Conservation (phyloP, 92 coral and sea anemone species). For the Epizoanthus rinbou region DNA sequence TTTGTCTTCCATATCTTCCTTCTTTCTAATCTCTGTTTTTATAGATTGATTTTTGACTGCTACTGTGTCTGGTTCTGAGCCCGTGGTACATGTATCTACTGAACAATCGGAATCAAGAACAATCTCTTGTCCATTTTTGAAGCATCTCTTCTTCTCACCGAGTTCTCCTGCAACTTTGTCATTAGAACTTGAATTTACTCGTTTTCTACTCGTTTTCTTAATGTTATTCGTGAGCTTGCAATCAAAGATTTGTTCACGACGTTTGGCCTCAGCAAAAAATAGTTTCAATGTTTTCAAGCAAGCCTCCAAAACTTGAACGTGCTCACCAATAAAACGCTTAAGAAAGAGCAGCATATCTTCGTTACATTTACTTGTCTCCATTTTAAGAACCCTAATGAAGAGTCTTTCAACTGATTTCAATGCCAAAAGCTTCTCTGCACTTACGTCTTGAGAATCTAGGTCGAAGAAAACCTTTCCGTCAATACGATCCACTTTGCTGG, state of each 20-base stretch:
- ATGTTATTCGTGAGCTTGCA: neutral
- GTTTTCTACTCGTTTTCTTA: neutral
- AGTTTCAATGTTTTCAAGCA: neutral
- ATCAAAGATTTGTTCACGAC: neutral
- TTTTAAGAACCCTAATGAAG: conserved; percentile 27
- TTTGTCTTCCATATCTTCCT: neutral
- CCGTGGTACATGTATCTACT: neutral
- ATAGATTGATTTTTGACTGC: neutral
- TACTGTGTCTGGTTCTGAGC: neutral
- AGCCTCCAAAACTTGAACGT: neutral
- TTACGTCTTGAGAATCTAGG: neutral
- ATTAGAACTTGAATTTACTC: neutral
- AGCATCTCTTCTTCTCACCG: conserved; percentile 15
- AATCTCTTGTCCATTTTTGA: neutral
- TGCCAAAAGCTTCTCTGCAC: conserved; percentile 5
- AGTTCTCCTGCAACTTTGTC: neutral
- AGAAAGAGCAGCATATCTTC: conserved; percentile 6
- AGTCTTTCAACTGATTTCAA: conserved; percentile 41
- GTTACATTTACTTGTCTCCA: conserved; percentile 2
- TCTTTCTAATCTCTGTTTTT: no score
- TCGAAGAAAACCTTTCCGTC: conserved; percentile 42
- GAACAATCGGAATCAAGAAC: neutral
- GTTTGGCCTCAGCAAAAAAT: neutral
- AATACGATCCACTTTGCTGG: conserved; percentile 11
- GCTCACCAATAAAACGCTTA: conserved; percentile 2